phyloP scores from a whole-genome alignment of 2,113 vertebrate species.

The Chaenogobius annularis region DNA sequence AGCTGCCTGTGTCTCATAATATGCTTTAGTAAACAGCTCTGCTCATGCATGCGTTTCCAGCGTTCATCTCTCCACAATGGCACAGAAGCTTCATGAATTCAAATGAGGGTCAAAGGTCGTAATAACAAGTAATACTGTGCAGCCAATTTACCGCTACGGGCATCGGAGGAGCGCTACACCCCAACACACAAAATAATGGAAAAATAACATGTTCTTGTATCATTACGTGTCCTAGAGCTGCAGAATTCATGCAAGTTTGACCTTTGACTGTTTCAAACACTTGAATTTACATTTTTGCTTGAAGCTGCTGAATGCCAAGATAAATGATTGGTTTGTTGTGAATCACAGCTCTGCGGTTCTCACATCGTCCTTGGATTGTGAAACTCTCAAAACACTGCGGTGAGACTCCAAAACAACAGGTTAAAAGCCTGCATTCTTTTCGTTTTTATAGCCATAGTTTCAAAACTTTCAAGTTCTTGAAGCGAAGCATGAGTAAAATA shows the following conservation, averaged over 20 bases:
- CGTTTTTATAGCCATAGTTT: not conserved
- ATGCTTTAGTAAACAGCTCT: constrained; percentile 12
- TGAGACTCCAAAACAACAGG: not conserved
- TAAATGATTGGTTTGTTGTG: not conserved
- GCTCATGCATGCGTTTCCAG: not conserved
- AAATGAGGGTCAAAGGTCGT: constrained; percentile 36
- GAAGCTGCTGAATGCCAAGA: not conserved
- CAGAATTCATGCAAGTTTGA: not conserved
- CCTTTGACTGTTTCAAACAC: not conserved
- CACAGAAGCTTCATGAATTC: constrained; percentile 22
- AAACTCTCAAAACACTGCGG: not conserved
- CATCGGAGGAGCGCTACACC: not conserved
- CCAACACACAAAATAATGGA: not conserved
- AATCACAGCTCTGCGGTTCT: not conserved
- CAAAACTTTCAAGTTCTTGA: not conserved
- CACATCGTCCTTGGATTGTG: not conserved
- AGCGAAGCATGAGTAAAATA: not conserved
- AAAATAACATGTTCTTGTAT: not conserved
- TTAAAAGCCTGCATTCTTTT: not conserved
- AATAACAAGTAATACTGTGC: constrained; percentile 17
- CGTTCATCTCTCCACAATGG: constrained; percentile 6
- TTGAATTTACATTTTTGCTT: not conserved
- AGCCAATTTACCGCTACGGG: not conserved
- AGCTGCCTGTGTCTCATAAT: constrained; percentile 5
- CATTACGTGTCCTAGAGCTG: not conserved